Conservation (phyloP, 1,140 invertebrate genomes). For the Bemisia tabaci region DNA sequence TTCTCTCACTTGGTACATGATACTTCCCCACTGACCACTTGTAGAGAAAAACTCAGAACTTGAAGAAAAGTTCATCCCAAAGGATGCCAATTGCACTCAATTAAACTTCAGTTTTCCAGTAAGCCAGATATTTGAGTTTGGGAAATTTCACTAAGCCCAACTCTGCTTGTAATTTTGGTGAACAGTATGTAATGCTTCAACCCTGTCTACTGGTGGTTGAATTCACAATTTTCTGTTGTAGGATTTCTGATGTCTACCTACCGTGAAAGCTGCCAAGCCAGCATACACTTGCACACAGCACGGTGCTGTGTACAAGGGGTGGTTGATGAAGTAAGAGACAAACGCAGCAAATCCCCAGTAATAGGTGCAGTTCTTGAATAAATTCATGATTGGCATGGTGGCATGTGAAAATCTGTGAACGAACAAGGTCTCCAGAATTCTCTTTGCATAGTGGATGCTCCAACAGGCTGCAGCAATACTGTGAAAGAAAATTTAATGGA, state of each 20-base stretch:
- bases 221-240: too few relatives aligned
- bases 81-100: too few relatives aligned
- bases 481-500: slow-evolving; percentile 29
- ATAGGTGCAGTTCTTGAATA: slow-evolving; percentile 96
- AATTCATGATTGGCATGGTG: slow-evolving; percentile 91
- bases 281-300: slow-evolving; percentile 49
- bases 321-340: slow-evolving; percentile 94
- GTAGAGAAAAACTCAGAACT: too few relatives aligned
- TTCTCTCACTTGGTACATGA: too few relatives aligned
- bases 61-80: too few relatives aligned
- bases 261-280: slow-evolving; percentile 58
- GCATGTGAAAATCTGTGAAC: slow-evolving; percentile 96
- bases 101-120: too few relatives aligned
- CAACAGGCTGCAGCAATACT: slow-evolving; percentile 80
- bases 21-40: too few relatives aligned
- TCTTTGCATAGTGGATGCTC: slow-evolving; percentile 83
- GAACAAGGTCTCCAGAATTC: slow-evolving; percentile 90
- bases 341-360: slow-evolving; percentile 98
- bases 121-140: too few relatives aligned
- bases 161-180: too few relatives aligned
- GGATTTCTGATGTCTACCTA: slow-evolving; percentile 37
- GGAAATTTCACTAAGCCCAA: too few relatives aligned
- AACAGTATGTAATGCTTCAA: too few relatives aligned
- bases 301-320: slow-evolving; percentile 84
- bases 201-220: too few relatives aligned